Percentiles rank a stretch among this genome's conserved stretches.
These are phyloP conservation scores for Triops longicaudatus DNA, from an alignment of 1,140 invertebrate species.

Conservation along the genomic window DNA sequence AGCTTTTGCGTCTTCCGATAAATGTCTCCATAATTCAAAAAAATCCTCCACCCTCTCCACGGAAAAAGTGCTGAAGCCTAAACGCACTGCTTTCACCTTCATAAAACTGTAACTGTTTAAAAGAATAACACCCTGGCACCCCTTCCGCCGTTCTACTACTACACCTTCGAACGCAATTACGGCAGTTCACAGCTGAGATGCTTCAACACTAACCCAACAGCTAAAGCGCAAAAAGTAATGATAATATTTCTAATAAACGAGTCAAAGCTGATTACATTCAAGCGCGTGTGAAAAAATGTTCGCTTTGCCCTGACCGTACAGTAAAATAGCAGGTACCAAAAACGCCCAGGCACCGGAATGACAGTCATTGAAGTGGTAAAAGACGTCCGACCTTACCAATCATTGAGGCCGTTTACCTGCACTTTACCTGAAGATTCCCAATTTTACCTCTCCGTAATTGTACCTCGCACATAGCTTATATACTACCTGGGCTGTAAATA, in stretches of 20 bases:
- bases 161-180: no score
- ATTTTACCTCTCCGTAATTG: background rate
- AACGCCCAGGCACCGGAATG: background rate
- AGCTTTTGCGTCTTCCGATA: background rate
- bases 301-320: background rate
- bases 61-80: no score
- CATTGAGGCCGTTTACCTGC: background rate
- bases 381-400: constrained; percentile 6
- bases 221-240: background rate
- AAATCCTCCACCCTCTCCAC: background rate
- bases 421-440: background rate
- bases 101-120: no score
- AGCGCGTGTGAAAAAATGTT: background rate
- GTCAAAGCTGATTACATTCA: background rate
- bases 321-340: background rate
- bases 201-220: background rate
- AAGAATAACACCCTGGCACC: no score
- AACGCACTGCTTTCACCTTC: no score
- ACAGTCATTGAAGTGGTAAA: constrained; percentile 12
- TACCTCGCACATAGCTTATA: background rate
- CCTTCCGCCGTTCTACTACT: no score
- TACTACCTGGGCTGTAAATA: no score
- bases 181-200: background rate
- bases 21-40: constrained; percentile 13
- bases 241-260: background rate